Base-by-base conservation (phyloP, 2,888 invertebrate genomes). In the Argyra leucocephala region DNA sequence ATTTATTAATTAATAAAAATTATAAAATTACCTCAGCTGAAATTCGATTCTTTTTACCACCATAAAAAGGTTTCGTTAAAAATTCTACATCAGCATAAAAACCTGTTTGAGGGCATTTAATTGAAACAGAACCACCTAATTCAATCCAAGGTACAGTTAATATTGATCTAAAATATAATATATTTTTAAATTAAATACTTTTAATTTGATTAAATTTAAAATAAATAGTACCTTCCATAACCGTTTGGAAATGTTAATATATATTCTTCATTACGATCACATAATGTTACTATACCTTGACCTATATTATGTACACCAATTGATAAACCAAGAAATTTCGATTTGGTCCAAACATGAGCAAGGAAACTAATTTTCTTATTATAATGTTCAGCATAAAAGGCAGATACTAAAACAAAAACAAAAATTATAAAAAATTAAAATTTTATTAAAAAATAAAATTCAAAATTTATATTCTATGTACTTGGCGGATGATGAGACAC, bases 401-500 rank as follows among this genome's bases (percentile, higher is more conserved):
- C 98, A 66, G 98, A 98, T 74, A 99, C 92, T 90, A 78, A 79
- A 80, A 63, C 57, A 36, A 65, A 62, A 48, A 62, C 18, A 26
- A 10, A 65, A 18, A 31, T 26, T 22, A 22, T 6, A 9, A n/a
- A 61, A 4, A 62, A 58, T 48, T 18, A 65, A 57, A 62, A 22
- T n/a, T 36, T 36, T 9, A 18, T 62, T 23, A 3, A 9, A 31
- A n/a, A 60, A 2, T 26, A 22, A 31, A 31, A 64, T 63, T 36
- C 5, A 31, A 31, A 24, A 10, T 57, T 22, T 22, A 62, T 18
- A 24, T 21, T 61, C 63, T 62, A 75, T 80, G 80, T 82, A 91
- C 92, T 93, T 70, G 98, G 98, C 61, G 98, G 99, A 82, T 99
- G 99, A 82, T 99, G 99, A 10, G 96, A 98, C 15, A 98, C 97